Evolutionary conservation across 2,888 invertebrate genomes (phyloP), one percentile per base, ranked within the genome.

Genomic region (Drosophila nr. medialis): DNA sequence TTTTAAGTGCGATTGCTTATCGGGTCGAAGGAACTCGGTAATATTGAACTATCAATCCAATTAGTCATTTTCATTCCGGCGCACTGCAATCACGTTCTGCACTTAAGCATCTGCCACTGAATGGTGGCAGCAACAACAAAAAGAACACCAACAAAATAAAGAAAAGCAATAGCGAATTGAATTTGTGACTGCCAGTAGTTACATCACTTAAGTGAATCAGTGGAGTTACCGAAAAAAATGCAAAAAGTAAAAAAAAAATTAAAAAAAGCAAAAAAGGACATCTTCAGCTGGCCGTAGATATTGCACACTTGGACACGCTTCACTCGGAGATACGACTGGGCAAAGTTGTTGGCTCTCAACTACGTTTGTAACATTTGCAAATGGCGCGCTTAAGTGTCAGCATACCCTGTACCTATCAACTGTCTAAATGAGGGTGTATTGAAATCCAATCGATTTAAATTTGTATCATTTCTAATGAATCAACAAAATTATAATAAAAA

Each of bases 291-390:
- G 24, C 40, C 32, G 60, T 53, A 45, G 69, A 51, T 49, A 56
- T 40, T 32, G 64, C 58, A 54, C 74, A 77, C 77, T 77, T 77
- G 77, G 71, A 74, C 77, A 77, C 77, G 77, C 70, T 61, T 70
- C 68, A 53, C 53, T 38, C 60, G 55, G 24, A 62, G 53, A 79
- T 66, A 77, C 69, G 66, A 68, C 67, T 81, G 65, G 66, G 50
- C 24, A 69, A 77, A 73, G 65, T 81, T 73, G 48, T 58, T 68
- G 58, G 36, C 42, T 56, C 54, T 54, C 45, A 53, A 29, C 27
- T 38, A n/a, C 66, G 38, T 55, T 71, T 71, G 69, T 64, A 59
- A 11, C 65, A 36, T 51, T 72, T 73, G 69, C 71, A 65, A 73
- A 59, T 78, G 64, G 67, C n/a, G 64, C 78, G 63, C 72, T 68